Conservation (phyloP, 37 sponge, comb jelly and placozoan genomes). For the Spongilla lacustris region DNA sequence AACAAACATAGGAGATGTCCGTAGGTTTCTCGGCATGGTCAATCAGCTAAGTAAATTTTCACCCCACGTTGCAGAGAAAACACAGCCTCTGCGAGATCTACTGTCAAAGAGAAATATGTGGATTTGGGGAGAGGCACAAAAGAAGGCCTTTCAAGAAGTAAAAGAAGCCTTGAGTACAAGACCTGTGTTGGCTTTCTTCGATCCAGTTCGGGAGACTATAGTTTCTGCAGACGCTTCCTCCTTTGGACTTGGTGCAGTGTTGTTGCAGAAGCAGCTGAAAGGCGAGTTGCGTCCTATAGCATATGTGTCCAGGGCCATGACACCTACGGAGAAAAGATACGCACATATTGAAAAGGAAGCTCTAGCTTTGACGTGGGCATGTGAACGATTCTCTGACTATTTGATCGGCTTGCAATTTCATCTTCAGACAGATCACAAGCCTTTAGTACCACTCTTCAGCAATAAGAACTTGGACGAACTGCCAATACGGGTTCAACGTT, state of each 20-base stretch:
- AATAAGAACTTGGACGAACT: slow-evolving; percentile 46
- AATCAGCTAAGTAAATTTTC: slow-evolving; percentile 46
- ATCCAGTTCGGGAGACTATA: slow-evolving; percentile 17
- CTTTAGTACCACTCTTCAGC: slow-evolving; percentile 52
- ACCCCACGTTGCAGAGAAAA: slow-evolving; percentile 13
- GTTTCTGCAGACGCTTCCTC: slow-evolving; percentile 37
- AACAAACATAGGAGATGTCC: slow-evolving; percentile 18
- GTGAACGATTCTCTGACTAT: slow-evolving; percentile 40
- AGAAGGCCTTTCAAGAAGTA: slow-evolving; percentile 31
- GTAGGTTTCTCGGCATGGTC: slow-evolving; percentile 55
- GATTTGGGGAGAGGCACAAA: slow-evolving; percentile 40
- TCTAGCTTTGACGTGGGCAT: slow-evolving; percentile 54
- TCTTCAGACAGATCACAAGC: slow-evolving; percentile 67
- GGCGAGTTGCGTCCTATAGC: slow-evolving; percentile 43
- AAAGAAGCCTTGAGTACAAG: slow-evolving; percentile 23
- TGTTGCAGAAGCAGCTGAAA: slow-evolving; percentile 26
- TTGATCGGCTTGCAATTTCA: slow-evolving; percentile 38
- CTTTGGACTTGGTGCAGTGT: slow-evolving; percentile 51
- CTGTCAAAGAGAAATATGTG: slow-evolving; percentile 23
- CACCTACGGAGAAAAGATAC: slow-evolving; percentile 43
- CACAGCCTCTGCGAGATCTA: slow-evolving; percentile 35
- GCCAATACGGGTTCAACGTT: slow-evolving; percentile 52
- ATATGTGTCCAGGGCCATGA: slow-evolving; percentile 53
- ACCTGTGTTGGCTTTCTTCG: slow-evolving; percentile 38
- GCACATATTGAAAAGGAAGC: slow-evolving; percentile 66